Evolutionary conservation across 2,797 vertebrate species (phyloP), one percentile per base, ranked within the genome.

Genomic region (Linurgus olivaceus): DNA sequence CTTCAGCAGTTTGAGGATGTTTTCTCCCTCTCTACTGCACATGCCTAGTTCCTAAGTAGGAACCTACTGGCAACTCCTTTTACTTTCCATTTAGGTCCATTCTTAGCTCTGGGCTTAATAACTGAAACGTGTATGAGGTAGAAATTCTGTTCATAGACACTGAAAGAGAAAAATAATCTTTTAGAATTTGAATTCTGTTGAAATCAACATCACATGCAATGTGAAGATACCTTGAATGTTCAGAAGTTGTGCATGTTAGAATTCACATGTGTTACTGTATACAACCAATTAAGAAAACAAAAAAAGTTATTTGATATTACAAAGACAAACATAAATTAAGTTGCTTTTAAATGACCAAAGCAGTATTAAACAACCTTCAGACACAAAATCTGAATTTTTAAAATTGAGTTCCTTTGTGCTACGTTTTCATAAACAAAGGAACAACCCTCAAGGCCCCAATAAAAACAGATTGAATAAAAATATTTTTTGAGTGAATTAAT

Each of bases 1-100:
- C 33, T 17, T 13, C 24, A 4, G 5, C 14, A 72, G 28, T 33
- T 4, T 33, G 28, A 81, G 47, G 1, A 0, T 13, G 11, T 24
- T 63, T 70, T 40, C 17, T 17, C 25, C 68, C 54, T 82, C 40
- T 29, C 44, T 54, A 19, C 28, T 54, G 42, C 62, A 66, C 13
- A 12, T 52, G 37, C 11, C 44, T 44, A 17, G 17, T 10, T 92
- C 63, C n/a, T 40, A 48, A 63, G 2, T 6, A 51, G 24, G 54
- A 85, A 29, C 29, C n/a, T 61, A 7, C 0, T 38, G 48, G 29
- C 57, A 57, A 31, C 7, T 38, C 44, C 48, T 86, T 70, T 86
- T 65, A 52, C 23, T 31, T 48, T n/a, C 37, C 13, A 10, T 33
- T 85, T 72, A 65, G 13, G 26, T 31, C 54, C 59, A 14, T 55